Evolutionary conservation across 2,113 vertebrate genomes (phyloP).

Genomic region (Rhipidura dahli): DNA sequence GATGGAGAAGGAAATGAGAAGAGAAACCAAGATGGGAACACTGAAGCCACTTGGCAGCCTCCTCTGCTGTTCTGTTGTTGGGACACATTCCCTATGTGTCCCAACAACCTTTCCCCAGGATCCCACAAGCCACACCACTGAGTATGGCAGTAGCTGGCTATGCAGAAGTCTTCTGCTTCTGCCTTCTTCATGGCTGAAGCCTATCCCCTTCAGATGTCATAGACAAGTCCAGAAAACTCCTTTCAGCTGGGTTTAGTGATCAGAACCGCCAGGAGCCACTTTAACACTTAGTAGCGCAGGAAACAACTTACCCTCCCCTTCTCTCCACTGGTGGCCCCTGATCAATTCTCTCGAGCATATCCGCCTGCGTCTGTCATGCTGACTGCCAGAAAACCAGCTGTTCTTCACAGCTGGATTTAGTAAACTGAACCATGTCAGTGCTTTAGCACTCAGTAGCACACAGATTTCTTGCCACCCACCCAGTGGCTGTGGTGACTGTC

Average conservation of each 20-base stretch:
- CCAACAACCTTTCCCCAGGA: neutral
- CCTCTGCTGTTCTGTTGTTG: neutral
- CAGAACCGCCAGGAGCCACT: neutral
- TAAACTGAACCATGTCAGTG: slow-evolving; percentile 10
- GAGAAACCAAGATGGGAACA: neutral
- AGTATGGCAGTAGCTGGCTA: neutral
- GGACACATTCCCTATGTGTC: neutral
- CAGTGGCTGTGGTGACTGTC: neutral
- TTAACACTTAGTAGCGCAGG: neutral
- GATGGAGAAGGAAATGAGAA: neutral
- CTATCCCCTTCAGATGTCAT: neutral
- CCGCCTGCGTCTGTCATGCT: neutral
- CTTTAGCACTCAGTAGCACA: neutral
- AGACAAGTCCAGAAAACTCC: neutral
- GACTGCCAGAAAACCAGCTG: slow-evolving; percentile 23
- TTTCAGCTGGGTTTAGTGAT: neutral
- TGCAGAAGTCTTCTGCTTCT: neutral
- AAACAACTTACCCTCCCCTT: neutral
- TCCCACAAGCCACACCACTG: neutral
- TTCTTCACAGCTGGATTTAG: slow-evolving; percentile 45
- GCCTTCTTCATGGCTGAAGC: fast-evolving
- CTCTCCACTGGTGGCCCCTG: neutral
- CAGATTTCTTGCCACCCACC: slow-evolving; percentile 36
- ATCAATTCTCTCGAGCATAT: neutral
- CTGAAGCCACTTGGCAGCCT: neutral